Evolutionary conservation across 2,113 vertebrate genomes (phyloP), one percentile per base, ranked within the genome.

Genomic region (Papio anubis): DNA sequence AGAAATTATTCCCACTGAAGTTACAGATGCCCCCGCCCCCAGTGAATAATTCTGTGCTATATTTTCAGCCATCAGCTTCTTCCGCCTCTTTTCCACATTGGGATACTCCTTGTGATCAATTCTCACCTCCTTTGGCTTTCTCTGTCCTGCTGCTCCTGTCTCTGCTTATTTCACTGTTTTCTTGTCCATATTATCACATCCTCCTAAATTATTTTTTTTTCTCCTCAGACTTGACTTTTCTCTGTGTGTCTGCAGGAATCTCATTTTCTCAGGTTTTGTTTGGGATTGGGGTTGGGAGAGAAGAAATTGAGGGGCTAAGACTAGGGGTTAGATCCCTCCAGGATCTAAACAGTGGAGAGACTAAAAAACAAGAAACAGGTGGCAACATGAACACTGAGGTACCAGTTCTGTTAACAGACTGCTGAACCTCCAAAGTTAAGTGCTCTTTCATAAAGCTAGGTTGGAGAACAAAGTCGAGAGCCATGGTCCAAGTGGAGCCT

Each of bases 251-350:
- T 84, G 96, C 8, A 76, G 59, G 61, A 68, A 92, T 96, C 40
- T 90, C 30, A 48, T 93, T 84, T 90, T 66, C 45, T 96, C 61
- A 30, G 21, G 13, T 95, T 96, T 96, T 85, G 48, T 55, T 94
- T 91, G 66, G 43, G 17, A 17, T 66, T 81, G 35, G 14, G 14
- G 14, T 81, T 84, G 21, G 21, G 14, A 64, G 13, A 30, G 59
- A 93, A 35, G 38, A 88, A 78, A 90, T 45, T 59, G 38, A 96
- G 45, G 81, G 17, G 11, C 50, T 87, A 70, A 73, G 45, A n/a
- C 38, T 72, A 90, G 30, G 17, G 17, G 43, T 96, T 61, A 83
- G 75, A 25, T 64, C 40, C 0, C 23, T 18, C 27, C 9, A 59
- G 86, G 57, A 43, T 81, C 61, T 88, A 55, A 78, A n/a, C 66